Percentiles rank a stretch among this genome's conserved stretches.
phyloP scores from a whole-genome alignment of 1,140 invertebrate genomes.

The Papilio polyxenes region DNA sequence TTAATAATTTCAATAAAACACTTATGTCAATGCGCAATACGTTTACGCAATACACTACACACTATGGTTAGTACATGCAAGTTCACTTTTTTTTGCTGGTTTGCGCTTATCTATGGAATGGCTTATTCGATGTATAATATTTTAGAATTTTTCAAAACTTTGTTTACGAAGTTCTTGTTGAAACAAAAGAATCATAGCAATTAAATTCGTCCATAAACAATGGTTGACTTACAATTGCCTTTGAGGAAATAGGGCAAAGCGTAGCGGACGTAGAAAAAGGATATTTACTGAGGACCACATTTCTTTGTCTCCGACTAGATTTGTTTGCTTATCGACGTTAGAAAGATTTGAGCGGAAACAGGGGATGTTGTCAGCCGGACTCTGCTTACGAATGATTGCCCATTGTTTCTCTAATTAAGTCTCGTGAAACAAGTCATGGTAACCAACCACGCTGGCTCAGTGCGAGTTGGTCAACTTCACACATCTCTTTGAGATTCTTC shows the following conservation, averaged over 20 bases:
- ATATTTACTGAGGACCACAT: slow-evolving; percentile 53
- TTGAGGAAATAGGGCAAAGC: slow-evolving; percentile 2
- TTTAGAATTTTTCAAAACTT: no score
- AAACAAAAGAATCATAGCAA: neutral
- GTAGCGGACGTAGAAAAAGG: slow-evolving; percentile 44
- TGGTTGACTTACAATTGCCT: neutral
- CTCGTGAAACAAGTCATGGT: neutral
- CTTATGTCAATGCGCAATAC: neutral
- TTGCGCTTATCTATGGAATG: no score
- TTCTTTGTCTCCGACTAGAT: slow-evolving; percentile 50
- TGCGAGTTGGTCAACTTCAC: no score
- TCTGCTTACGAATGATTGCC: neutral
- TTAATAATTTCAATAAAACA: slow-evolving; percentile 27
- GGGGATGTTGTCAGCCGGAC: slow-evolving; percentile 14
- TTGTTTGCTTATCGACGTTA: slow-evolving; percentile 26
- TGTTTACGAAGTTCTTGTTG: neutral
- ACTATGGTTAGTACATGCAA: neutral
- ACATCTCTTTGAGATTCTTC: no score
- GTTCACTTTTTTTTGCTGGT: neutral
- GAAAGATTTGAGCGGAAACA: neutral
- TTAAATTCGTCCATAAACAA: neutral
- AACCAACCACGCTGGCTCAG: no score
- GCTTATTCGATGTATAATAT: no score
- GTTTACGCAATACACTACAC: neutral
- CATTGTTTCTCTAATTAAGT: slow-evolving; percentile 1